Evolutionary conservation across 2,113 vertebrate species (phyloP).

Genomic region (Rhea americana): DNA sequence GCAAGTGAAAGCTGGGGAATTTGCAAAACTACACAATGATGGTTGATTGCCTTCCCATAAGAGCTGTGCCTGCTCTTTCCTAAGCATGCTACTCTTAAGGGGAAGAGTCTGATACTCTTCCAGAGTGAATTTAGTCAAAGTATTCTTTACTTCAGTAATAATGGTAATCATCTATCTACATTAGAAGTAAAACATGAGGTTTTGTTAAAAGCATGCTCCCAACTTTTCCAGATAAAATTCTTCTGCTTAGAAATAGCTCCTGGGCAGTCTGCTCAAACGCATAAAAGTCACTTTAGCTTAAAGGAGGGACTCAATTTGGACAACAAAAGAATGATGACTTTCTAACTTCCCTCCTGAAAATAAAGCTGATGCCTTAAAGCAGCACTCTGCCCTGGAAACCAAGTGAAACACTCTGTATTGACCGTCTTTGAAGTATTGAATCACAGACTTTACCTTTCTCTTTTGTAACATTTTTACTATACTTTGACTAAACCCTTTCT

Average conservation of each 20-base stretch:
- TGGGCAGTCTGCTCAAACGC: background rate
- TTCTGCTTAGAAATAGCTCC: background rate
- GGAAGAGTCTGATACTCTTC: background rate
- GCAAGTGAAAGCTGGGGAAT: background rate
- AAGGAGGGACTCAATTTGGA: background rate
- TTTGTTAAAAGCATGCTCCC: background rate
- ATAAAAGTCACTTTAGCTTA: background rate
- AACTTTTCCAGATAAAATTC: background rate
- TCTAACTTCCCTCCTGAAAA: background rate
- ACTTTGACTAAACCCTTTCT: background rate
- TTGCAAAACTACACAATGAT: background rate
- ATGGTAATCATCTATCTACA: background rate
- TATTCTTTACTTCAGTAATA: background rate
- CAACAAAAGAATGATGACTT: rapidly evolving
- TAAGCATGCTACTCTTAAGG: background rate
- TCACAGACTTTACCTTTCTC: background rate
- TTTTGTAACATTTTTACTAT: background rate
- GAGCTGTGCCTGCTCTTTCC: background rate
- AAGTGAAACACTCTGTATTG: rapidly evolving
- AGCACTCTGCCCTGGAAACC: background rate
- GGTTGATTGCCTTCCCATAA: background rate
- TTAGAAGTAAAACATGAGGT: background rate
- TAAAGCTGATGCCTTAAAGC: background rate
- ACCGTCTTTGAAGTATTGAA: background rate
- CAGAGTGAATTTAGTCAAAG: background rate